Base-by-base conservation (phyloP, 2,113 vertebrate genomes). In the Rhineura floridana region DNA sequence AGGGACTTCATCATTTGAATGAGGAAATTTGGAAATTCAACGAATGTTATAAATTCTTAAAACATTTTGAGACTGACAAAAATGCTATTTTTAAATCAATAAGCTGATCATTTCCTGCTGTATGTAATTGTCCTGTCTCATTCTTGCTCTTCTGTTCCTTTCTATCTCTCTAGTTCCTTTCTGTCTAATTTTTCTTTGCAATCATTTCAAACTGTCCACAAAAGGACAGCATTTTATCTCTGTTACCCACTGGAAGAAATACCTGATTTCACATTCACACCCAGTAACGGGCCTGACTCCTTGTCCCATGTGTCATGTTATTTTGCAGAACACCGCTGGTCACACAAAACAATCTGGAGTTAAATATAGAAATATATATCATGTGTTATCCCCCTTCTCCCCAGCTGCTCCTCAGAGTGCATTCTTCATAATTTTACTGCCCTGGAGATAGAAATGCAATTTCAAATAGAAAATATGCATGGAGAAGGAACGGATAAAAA, bases 221-320 rank as follows among this genome's bases (percentile, higher is more conserved):
- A 86, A 59, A 88, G 0, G 0, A 88, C 90, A 70, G 62, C 6
- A 70, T 84, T 90, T 83, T 88, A 69, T 8, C 77, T 80, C 91
- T 90, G 81, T 52, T 87, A 86, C 52, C 88, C 90, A 36, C 46
- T 82, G 44, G 81, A 76, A 87, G 70, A 33, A 93, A 78, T 1
- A 0, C 48, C 81, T 46, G 85, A 90, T 88, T 84, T 17, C 69
- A 12, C 10, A 85, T 89, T 84, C 1, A 0, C 81, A 89, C 83
- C 85, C 10, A 84, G 79, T 36, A 8, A 8, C 78, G 69, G 87
- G 82, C 91, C 81, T 50, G 67, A 6, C 86, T 69, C 83, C 88
- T 39, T 0, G 48, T 75, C 59, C 0, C 52, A 91, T 44, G 21
- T 0, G 36, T 15, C 19, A 0, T 85, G 5, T 63, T 86, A 44